phyloP scores from a whole-genome alignment of 2,797 vertebrate genomes.

The Mico argentatus region DNA sequence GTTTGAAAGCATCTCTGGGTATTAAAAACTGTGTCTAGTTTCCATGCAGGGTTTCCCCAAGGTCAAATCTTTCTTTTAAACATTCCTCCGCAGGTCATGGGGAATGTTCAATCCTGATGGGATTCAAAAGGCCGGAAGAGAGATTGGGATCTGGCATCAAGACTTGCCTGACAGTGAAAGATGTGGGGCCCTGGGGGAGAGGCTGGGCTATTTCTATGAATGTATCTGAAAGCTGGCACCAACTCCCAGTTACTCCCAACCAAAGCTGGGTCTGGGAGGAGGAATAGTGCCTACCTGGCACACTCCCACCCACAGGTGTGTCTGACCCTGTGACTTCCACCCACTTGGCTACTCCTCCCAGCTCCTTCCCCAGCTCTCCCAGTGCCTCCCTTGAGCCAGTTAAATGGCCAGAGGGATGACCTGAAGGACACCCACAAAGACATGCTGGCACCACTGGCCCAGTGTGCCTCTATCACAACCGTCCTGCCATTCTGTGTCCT shows the following conservation, averaged over 20 bases:
- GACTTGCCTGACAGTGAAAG: not conserved
- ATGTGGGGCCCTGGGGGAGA: not conserved
- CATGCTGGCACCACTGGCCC: not conserved
- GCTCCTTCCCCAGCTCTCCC: not conserved
- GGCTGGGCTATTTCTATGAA: not conserved
- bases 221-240: not conserved
- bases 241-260: not conserved
- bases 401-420: not conserved
- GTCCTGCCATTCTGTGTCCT: not conserved
- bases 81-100: not conserved
- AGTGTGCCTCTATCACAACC: not conserved
- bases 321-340: not conserved
- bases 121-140: not conserved
- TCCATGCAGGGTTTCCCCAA: not conserved
- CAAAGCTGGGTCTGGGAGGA: not conserved
- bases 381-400: not conserved
- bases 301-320: accelerated
- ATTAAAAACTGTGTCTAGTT: not conserved
- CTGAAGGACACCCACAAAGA: not conserved
- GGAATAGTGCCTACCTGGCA: no score
- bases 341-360: not conserved
- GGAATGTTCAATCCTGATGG: not conserved
- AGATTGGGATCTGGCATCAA: not conserved
- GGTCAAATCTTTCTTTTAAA: not conserved
- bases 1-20: constrained; percentile 2